These are phyloP conservation scores for Chloroclystis v-ata DNA, from an alignment of 2,888 invertebrate species.

Conservation along the genomic window DNA sequence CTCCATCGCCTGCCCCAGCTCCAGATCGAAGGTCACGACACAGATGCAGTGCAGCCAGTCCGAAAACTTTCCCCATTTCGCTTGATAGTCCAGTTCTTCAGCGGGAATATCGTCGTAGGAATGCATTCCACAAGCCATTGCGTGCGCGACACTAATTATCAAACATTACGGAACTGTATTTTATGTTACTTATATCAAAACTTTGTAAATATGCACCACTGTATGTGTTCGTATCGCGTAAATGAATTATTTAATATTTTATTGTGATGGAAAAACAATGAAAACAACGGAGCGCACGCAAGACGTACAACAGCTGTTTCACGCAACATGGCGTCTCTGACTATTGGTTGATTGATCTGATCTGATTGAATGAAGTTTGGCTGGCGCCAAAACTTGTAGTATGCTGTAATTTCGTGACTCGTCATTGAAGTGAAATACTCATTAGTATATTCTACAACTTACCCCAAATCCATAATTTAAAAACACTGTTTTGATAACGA, in stretches of 20 bases:
- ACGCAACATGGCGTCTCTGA: conserved; percentile 69
- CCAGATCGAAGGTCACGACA: conserved; percentile 98
- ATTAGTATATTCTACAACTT: conserved; percentile 9
- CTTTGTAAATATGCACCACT: conserved; percentile 36
- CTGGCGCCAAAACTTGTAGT: conserved; percentile 63
- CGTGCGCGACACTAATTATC: conserved; percentile 37
- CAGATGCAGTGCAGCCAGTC: conserved; percentile 99
- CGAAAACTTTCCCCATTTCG: conserved; percentile 85
- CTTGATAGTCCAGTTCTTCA: conserved; percentile 60
- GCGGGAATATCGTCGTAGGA: conserved; percentile 55
- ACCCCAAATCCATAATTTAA: conserved; percentile 50
- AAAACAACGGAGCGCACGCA: conserved; percentile 54
- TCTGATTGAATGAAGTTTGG: background rate
- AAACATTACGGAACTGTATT: conserved; percentile 39
- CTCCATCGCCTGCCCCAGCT: conserved; percentile 99
- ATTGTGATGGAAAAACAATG: conserved; percentile 44
- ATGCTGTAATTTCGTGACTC: too few relatives aligned
- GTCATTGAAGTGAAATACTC: too few relatives aligned
- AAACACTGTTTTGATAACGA: too few relatives aligned
- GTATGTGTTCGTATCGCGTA: conserved; percentile 42
- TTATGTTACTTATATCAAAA: conserved; percentile 30
- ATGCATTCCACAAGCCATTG: conserved; percentile 66
- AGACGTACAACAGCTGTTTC: conserved; percentile 69
- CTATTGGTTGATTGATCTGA: background rate
- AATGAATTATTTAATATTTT: conserved; percentile 38